These are phyloP conservation scores for Lycocerus yunnanus DNA, from an alignment of 2,888 invertebrate species.

Conservation along the genomic window DNA sequence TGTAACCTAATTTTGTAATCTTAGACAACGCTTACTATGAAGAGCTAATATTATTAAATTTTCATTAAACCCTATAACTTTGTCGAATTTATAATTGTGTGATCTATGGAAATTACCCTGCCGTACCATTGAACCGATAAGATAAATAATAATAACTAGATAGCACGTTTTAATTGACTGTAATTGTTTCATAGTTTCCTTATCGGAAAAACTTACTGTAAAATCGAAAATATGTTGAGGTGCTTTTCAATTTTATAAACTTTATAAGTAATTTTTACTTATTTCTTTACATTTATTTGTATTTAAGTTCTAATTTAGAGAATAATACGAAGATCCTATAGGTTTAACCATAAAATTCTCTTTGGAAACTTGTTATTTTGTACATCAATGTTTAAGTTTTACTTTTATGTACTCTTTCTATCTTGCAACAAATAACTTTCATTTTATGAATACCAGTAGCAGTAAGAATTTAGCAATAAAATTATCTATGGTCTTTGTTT, in stretches of 20 bases:
- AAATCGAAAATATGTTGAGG: too few species aligned
- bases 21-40: background rate
- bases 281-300: too few species aligned
- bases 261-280: too few species aligned
- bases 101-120: too few species aligned
- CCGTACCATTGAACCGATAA: too few species aligned
- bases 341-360: background rate
- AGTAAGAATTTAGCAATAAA: background rate
- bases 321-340: background rate
- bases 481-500: background rate
- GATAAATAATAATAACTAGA: background rate
- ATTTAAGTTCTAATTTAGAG: background rate
- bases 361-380: background rate
- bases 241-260: too few species aligned
- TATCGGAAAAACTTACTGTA: too few species aligned
- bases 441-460: background rate
- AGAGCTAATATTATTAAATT: background rate
- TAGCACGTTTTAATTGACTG: background rate
- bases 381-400: background rate
- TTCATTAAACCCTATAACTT: background rate
- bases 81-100: background rate
- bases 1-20: background rate
- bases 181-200: too few species aligned
- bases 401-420: background rate
- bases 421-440: background rate